phyloP scores from a whole-genome alignment of 1,140 invertebrate species.

The Diorhabda elongata region DNA sequence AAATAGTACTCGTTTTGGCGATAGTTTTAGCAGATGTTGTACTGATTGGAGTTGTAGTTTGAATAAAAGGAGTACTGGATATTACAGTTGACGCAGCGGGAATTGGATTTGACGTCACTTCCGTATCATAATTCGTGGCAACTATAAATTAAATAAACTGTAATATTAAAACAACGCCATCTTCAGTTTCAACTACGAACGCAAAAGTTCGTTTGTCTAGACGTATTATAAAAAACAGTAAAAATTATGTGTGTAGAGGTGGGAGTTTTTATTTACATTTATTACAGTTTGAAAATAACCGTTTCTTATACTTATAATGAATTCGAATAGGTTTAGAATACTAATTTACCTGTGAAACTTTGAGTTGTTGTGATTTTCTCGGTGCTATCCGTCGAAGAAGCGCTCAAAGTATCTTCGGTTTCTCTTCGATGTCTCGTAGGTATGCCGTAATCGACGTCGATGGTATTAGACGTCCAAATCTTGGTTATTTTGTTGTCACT shows the following conservation, averaged over 20 bases:
- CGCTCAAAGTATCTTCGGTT: constrained; percentile 42
- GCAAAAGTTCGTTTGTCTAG: too few relatives aligned
- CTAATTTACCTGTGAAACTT: constrained; percentile 5
- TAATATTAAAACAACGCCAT: too few relatives aligned
- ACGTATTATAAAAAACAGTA: too few relatives aligned
- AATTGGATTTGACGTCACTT: constrained; percentile 18
- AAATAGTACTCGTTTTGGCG: not conserved
- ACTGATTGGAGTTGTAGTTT: constrained; percentile 1
- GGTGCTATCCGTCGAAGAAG: constrained; percentile 32
- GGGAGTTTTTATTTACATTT: too few relatives aligned
- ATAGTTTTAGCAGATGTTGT: constrained; percentile 7
- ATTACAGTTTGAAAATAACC: too few relatives aligned
- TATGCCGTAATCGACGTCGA: constrained; percentile 40
- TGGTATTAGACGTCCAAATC: constrained; percentile 44
- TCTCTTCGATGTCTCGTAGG: constrained; percentile 48
- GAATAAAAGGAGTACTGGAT: not conserved
- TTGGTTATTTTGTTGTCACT: constrained; percentile 37
- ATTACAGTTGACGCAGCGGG: constrained; percentile 7
- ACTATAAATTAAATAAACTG: not conserved
- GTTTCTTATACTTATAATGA: too few relatives aligned
- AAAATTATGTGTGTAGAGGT: too few relatives aligned
- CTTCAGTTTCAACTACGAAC: too few relatives aligned
- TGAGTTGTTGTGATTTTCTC: constrained; percentile 6
- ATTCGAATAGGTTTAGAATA: too few relatives aligned
- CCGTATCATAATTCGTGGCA: constrained; percentile 20